phyloP scores from a whole-genome alignment of 2,888 invertebrate genomes.

The Chydorus sphaericus region DNA sequence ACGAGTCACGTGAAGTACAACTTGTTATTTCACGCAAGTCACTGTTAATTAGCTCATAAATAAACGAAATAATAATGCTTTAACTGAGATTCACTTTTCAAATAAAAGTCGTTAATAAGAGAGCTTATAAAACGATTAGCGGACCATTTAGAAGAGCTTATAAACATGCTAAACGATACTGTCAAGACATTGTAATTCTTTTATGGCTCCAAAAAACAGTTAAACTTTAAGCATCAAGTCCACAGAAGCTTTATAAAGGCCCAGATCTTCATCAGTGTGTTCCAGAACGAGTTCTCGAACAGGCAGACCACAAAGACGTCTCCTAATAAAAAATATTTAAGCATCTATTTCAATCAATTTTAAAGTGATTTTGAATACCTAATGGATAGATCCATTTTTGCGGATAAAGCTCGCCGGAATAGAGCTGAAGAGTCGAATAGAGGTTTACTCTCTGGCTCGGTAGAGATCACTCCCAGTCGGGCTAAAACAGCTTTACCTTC shows the following conservation, averaged over 20 bases:
- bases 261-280: neutral
- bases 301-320: neutral
- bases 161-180: too few species aligned
- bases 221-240: neutral
- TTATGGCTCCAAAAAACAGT: too few species aligned
- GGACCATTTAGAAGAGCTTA: too few species aligned
- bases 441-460: conserved; percentile 18
- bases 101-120: too few species aligned
- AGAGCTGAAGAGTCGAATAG: conserved; percentile 55
- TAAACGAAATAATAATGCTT: too few species aligned
- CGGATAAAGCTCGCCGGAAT: conserved; percentile 60
- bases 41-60: too few species aligned
- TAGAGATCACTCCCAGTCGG: conserved; percentile 1
- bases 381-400: conserved; percentile 62
- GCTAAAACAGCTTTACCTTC: conserved; percentile 4
- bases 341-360: neutral
- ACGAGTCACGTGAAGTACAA: too few species aligned
- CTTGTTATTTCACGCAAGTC: too few species aligned
- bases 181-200: too few species aligned
- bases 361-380: conserved; percentile 21
- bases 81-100: too few species aligned
- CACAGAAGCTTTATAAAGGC: neutral
- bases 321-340: neutral
- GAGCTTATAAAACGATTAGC: too few species aligned
- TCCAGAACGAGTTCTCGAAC: neutral